These are phyloP conservation scores for Stomatorhinus ivindoensis DNA, from an alignment of 2,113 vertebrate genomes.

Conservation along the genomic window DNA sequence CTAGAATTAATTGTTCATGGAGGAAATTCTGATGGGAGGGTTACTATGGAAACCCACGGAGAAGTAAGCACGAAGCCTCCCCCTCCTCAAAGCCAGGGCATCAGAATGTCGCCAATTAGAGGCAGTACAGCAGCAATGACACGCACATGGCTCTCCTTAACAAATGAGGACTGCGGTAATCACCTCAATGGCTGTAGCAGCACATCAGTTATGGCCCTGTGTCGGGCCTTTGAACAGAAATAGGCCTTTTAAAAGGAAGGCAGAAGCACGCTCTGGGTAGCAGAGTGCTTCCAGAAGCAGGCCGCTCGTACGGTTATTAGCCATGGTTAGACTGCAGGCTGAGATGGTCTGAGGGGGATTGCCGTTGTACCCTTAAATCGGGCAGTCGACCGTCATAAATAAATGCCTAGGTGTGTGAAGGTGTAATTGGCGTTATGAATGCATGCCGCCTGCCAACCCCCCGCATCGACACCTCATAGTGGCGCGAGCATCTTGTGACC, in stretches of 20 bases:
- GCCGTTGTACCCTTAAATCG: not conserved
- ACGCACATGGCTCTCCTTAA: not conserved
- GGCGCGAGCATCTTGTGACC: not conserved
- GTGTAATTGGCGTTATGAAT: not conserved
- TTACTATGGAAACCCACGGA: conserved; percentile 65
- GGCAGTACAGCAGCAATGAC: conserved; percentile 14
- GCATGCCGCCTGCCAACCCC: not conserved
- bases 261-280: not conserved
- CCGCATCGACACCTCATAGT: not conserved
- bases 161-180: not conserved
- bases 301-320: not conserved
- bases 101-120: conserved; percentile 43
- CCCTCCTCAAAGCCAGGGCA: conserved; percentile 20
- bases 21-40: conserved; percentile 32
- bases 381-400: not conserved
- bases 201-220: not conserved
- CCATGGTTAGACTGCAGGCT: not conserved
- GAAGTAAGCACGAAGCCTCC: conserved; percentile 56
- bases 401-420: not conserved
- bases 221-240: conserved; percentile 1
- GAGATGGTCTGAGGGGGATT: conserved; percentile 24
- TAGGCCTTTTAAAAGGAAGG: not conserved
- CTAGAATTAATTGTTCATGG: conserved; percentile 36
- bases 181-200: not conserved
- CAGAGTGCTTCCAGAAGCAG: not conserved